These are phyloP conservation scores for Brachionus rubens DNA, from an alignment of 1,140 invertebrate genomes.

Conservation along the genomic window DNA sequence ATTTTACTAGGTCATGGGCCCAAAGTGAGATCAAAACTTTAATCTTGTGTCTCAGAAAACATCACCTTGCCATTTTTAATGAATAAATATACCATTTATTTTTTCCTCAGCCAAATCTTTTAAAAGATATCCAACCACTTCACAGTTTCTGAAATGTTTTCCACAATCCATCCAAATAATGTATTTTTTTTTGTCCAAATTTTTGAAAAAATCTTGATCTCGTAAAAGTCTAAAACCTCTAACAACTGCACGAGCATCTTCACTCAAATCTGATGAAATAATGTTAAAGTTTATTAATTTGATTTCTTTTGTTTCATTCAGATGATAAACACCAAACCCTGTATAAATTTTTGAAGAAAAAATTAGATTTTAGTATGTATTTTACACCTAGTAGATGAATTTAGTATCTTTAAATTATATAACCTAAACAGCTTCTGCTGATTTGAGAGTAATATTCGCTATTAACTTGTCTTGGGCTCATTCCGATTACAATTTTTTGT, in stretches of 20 bases:
- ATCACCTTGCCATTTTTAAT: no score
- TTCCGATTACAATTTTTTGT: conserved; percentile 30
- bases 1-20: no score
- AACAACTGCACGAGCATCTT: not conserved
- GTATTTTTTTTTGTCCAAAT: not conserved
- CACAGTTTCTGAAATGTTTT: not conserved
- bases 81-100: not conserved
- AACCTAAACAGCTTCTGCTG: conserved; percentile 9
- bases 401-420: no score
- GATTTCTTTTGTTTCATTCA: not conserved
- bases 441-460: conserved; percentile 22
- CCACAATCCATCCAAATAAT: not conserved
- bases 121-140: not conserved
- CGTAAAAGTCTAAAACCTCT: not conserved
- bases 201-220: not conserved
- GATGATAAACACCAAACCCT: conserved; percentile 6
- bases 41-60: no score
- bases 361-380: no score
- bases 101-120: not conserved
- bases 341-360: no score
- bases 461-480: conserved; percentile 14
- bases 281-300: not conserved
- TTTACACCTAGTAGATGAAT: no score
- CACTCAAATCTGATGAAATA: not conserved
- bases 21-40: no score